Conservation (phyloP, 2,113 vertebrate species). For the Ochotona princeps region DNA sequence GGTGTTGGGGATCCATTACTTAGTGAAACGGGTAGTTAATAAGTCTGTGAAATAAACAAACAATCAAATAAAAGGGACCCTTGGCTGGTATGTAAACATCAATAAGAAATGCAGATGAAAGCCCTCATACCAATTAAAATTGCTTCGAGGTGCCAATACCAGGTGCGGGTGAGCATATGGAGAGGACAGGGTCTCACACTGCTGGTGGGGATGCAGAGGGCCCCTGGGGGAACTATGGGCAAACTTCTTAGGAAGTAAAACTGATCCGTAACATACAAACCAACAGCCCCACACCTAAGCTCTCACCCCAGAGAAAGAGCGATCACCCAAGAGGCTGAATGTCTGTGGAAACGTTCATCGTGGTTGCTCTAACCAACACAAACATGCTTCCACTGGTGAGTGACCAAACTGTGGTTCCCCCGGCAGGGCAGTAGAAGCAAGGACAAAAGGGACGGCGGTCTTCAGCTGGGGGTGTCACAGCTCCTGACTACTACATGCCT, state of each 20-base stretch:
- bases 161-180: background rate
- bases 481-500: background rate
- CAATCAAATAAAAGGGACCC: background rate
- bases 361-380: background rate
- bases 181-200: too few relatives aligned
- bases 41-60: background rate
- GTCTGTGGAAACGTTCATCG: too few relatives aligned
- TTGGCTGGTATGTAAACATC: background rate
- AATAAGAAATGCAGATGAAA: background rate
- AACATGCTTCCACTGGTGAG: background rate
- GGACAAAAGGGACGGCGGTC: background rate
- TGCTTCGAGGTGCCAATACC: background rate
- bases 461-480: background rate
- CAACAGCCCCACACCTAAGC: background rate
- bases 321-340: too few relatives aligned
- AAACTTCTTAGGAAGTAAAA: too few relatives aligned
- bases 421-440: background rate
- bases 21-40: background rate
- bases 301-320: too few relatives aligned
- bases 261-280: too few relatives aligned
- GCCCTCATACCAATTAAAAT: background rate
- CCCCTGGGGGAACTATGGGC: too few relatives aligned
- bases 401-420: background rate
- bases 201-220: too few relatives aligned
- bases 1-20: background rate